Evolutionary conservation across 2,797 vertebrate genomes (phyloP).

Genomic region (Scleropages formosus): DNA sequence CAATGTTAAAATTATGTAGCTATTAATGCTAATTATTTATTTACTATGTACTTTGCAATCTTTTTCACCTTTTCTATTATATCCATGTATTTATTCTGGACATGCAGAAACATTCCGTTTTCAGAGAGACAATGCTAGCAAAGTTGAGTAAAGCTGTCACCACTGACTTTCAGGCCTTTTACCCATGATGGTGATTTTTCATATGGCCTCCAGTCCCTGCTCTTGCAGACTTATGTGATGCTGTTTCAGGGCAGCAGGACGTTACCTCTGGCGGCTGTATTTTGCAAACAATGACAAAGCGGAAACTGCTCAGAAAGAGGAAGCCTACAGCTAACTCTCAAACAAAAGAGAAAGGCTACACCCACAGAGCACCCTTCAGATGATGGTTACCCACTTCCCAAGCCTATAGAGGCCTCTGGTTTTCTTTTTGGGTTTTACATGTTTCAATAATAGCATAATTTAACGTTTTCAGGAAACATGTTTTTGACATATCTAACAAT

Average conservation of each 20-base stretch:
- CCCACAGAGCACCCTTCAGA: not conserved
- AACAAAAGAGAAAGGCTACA: not conserved
- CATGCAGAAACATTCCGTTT: not conserved
- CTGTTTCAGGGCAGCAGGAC: slow-evolving; percentile 33
- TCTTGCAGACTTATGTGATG: slow-evolving; percentile 26
- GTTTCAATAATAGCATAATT: too few species aligned
- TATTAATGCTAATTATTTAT: too few species aligned
- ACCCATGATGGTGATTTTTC: not conserved
- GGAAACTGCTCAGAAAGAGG: slow-evolving; percentile 63
- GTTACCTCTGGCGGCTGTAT: slow-evolving; percentile 29
- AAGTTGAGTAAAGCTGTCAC: not conserved
- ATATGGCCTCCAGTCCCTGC: not conserved
- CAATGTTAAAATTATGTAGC: too few species aligned
- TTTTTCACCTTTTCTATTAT: too few species aligned
- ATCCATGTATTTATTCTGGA: not conserved
- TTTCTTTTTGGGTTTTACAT: too few species aligned
- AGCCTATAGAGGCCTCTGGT: too few species aligned
- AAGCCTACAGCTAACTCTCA: slow-evolving; percentile 43
- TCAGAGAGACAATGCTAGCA: too few species aligned
- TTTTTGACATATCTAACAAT: too few species aligned
- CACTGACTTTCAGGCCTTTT: not conserved
- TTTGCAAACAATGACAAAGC: slow-evolving; percentile 48
- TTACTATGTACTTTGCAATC: too few species aligned
- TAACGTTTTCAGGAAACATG: too few species aligned
- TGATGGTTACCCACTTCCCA: too few species aligned